phyloP scores from a whole-genome alignment of 2,797 vertebrate genomes.

The Notamacropus eugenii region DNA sequence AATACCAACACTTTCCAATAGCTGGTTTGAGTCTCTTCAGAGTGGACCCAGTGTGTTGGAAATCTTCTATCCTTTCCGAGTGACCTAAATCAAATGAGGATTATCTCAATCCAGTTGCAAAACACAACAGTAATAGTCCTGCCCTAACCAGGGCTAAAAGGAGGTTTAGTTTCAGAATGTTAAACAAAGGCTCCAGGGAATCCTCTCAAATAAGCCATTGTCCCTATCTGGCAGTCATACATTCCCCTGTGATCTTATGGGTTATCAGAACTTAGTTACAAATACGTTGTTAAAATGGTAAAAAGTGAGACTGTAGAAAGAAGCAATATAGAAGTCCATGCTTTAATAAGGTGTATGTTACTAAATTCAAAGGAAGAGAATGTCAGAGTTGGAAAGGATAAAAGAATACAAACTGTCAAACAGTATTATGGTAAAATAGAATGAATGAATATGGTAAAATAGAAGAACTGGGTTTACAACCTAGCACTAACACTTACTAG shows the following conservation, averaged over 20 bases:
- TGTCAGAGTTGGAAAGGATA: not conserved
- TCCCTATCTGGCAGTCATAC: constrained; percentile 11
- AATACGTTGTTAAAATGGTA: constrained; percentile 47
- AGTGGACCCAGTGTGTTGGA: not conserved
- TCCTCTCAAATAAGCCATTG: constrained; percentile 43
- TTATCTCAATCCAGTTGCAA: constrained; percentile 28
- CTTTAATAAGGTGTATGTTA: not conserved
- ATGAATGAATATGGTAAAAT: not conserved
- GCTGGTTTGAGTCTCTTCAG: not conserved
- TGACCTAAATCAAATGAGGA: constrained; percentile 3
- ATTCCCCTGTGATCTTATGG: constrained; percentile 41
- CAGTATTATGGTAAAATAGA: not conserved
- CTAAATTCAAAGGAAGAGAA: not conserved
- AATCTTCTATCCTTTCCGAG: constrained; percentile 12
- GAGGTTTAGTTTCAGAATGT: constrained; percentile 51
- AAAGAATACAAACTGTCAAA: not conserved
- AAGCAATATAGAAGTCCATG: not conserved
- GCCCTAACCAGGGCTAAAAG: constrained; percentile 22
- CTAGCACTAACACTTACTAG: not conserved
- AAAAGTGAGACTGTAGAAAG: not conserved
- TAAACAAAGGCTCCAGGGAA: constrained; percentile 22
- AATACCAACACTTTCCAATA: not conserved
- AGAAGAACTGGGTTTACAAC: not conserved
- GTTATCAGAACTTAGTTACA: constrained; percentile 23
- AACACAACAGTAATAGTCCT: constrained; percentile 9